Conservation (phyloP, 1,140 invertebrate species). For the Sycophila sp. region DNA sequence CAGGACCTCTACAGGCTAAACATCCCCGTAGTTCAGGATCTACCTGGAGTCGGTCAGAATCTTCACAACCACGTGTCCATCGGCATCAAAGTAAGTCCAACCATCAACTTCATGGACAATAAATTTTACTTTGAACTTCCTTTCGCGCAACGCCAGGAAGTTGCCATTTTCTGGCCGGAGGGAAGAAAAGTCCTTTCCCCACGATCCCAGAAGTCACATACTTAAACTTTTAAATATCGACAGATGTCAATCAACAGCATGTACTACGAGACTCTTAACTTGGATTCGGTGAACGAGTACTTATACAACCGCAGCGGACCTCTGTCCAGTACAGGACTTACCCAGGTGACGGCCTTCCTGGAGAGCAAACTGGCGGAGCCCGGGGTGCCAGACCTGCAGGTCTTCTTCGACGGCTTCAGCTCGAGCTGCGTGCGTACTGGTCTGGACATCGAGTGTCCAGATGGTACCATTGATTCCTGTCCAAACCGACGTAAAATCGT, state of each 20-base stretch:
- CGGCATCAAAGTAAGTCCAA: conserved; percentile 40
- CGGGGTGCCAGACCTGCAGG: conserved; percentile 55
- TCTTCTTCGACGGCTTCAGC: conserved; percentile 64
- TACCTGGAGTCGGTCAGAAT: conserved; percentile 71
- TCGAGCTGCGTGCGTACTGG: conserved; percentile 57
- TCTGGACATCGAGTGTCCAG: conserved; percentile 53
- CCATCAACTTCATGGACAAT: too few relatives aligned
- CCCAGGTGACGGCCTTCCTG: conserved; percentile 63
- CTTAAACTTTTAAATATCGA: too few relatives aligned
- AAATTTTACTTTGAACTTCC: too few relatives aligned
- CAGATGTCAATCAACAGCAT: conserved; percentile 59
- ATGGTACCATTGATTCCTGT: conserved; percentile 49
- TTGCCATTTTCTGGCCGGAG: too few relatives aligned
- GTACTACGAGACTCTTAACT: conserved; percentile 53
- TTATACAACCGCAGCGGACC: conserved; percentile 59
- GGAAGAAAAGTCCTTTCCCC: too few relatives aligned
- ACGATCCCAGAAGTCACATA: too few relatives aligned
- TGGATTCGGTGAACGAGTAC: conserved; percentile 59
- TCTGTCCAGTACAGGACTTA: conserved; percentile 64
- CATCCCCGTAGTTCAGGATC: conserved; percentile 64
- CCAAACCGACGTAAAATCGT: conserved; percentile 52
- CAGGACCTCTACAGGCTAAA: conserved; percentile 66
- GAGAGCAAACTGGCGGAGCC: conserved; percentile 52
- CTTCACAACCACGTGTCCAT: conserved; percentile 69
- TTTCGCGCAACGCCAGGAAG: too few relatives aligned